Evolutionary conservation across 2,113 vertebrate genomes (phyloP), one percentile per base, ranked within the genome.

Genomic region (Pluvialis apricaria): DNA sequence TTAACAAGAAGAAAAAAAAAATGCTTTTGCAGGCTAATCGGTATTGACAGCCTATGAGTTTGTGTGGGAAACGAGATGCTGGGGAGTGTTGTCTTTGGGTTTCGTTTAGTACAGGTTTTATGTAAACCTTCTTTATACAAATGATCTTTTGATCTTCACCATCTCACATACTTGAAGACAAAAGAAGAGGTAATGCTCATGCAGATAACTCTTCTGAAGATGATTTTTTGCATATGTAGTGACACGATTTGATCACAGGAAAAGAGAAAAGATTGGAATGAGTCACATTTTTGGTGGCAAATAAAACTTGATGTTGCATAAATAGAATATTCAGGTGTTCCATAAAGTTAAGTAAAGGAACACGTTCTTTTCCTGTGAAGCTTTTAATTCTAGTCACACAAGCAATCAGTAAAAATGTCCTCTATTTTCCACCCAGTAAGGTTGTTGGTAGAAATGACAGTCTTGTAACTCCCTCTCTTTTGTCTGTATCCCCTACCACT

Each of bases 381-480:
- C 18, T 96, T 96, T 92, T 25, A 75, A 42, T 91, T 85, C 69
- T 62, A 73, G 47, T 86, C 68, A 76, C 45, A 94, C 40, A 90
- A 93, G 29, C 18, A 80, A 24, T 55, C 75, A 86, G 75, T 84
- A 90, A 92, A 96, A 78, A 55, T 61, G 32, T 62, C 72, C n/a
- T 86, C 22, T 92, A 21, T 91, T 75, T 92, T 90, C 26, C 34
- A 42, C 20, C 4, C 24, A 55, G n/a, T 68, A 62, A 75, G 34
- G 32, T 9, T 84, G 47, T 77, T 82, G 57, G 15, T 79, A 55
- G 40, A 77, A 94, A 83, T 84, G 26, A 90, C 62, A 92, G 88
- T 22, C 42, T 91, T 92, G 25, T 22, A 78, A 96, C 57, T 88
- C 55, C 62, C 32, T 55, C 24, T 82, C n/a, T 89, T 88, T 89